Percentiles rank a stretch among this genome's conserved stretches.
Evolutionary conservation across 2,797 vertebrate genomes (phyloP).

Genomic region (Crocidura indochinensis): DNA sequence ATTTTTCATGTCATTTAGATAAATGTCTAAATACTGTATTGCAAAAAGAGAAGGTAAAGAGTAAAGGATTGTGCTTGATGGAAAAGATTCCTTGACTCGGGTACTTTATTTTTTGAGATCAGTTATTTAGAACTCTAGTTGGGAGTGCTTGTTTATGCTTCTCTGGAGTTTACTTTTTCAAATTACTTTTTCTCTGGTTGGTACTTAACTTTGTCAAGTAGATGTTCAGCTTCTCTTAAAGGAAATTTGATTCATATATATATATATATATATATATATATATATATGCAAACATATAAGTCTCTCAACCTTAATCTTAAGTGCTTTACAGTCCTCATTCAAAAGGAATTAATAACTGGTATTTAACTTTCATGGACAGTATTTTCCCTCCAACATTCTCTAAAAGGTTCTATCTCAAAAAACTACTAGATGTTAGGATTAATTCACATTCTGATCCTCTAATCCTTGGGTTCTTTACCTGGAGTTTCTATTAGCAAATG

Average conservation of each 20-base stretch:
- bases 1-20: too few relatives aligned
- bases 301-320: too few relatives aligned
- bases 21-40: too few relatives aligned
- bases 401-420: background rate
- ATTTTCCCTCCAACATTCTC: background rate
- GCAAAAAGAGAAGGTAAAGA: background rate
- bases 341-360: conserved; percentile 37
- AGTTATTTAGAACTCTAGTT: background rate
- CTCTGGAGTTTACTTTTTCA: background rate
- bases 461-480: background rate
- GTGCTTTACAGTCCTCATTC: background rate
- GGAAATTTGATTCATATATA: background rate
- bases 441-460: background rate
- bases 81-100: background rate
- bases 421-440: background rate
- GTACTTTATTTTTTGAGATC: background rate
- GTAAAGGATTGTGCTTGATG: background rate
- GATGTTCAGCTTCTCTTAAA: background rate
- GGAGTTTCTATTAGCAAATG: background rate
- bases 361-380: background rate
- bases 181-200: background rate
- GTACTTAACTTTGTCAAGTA: background rate
- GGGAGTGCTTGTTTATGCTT: background rate
- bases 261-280: too few relatives aligned
- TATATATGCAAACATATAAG: background rate